These are phyloP conservation scores for Sitodiplosis mosellana DNA, from an alignment of 1,140 invertebrate genomes.

Conservation along the genomic window DNA sequence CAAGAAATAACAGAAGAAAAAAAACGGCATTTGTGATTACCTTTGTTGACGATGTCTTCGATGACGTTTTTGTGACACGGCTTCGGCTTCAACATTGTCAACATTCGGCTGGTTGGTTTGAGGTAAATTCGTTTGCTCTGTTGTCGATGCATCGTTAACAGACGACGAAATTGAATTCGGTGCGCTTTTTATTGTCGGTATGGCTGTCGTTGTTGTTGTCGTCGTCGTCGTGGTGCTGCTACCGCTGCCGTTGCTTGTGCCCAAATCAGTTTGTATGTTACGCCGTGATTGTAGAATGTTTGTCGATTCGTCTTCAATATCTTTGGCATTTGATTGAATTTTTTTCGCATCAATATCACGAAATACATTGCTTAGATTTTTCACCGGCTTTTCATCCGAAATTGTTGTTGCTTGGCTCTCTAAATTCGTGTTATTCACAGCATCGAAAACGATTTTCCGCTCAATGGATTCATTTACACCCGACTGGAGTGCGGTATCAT, in stretches of 20 bases:
- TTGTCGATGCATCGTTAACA: too few species aligned
- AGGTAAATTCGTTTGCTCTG: constrained; percentile 3
- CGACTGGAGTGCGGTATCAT: too few species aligned
- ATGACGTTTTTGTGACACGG: constrained; percentile 15
- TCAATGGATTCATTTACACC: too few species aligned
- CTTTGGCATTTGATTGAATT: constrained; percentile 25
- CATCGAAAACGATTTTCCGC: too few species aligned
- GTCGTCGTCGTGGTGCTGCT: neutral
- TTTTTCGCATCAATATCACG: constrained; percentile 22
- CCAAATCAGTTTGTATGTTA: neutral
- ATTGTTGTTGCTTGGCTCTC: neutral
- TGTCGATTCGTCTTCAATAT: constrained; percentile 23
- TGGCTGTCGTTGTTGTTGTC: too few species aligned
- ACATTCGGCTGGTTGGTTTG: constrained; percentile 21
- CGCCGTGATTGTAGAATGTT: constrained; percentile 5
- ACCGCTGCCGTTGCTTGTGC: neutral
- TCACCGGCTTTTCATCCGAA: neutral
- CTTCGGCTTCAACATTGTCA: constrained; percentile 5
- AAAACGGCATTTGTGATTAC: constrained; percentile 12
- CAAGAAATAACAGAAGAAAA: too few species aligned
- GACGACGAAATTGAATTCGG: too few species aligned
- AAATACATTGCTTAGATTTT: constrained; percentile 2
- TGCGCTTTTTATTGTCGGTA: too few species aligned
- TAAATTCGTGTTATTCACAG: too few species aligned
- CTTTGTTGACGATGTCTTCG: constrained; percentile 18